phyloP scores from a whole-genome alignment of 2,797 vertebrate species.

The Emys orbicularis region DNA sequence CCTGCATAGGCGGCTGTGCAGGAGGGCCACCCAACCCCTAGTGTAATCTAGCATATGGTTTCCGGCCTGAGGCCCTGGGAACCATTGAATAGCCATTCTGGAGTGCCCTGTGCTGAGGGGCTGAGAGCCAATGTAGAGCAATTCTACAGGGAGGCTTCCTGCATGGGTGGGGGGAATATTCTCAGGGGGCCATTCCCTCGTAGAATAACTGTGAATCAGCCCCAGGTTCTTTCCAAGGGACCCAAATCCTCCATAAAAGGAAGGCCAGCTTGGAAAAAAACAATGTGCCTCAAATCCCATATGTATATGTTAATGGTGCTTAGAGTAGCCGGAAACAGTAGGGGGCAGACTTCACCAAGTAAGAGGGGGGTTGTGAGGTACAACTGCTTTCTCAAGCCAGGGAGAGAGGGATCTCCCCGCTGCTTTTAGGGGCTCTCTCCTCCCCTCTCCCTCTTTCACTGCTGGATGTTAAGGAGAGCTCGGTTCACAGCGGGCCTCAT shows the following conservation, averaged over 20 bases:
- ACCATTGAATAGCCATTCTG: neutral
- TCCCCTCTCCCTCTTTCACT: neutral
- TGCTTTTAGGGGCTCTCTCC: neutral
- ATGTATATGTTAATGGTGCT: neutral
- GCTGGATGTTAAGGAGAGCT: neutral
- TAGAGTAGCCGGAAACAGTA: neutral
- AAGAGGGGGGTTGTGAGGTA: neutral
- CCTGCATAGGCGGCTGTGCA: neutral
- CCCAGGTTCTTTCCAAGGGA: neutral
- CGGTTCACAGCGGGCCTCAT: neutral
- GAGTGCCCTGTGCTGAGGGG: neutral
- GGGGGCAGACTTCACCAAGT: neutral
- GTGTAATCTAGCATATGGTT: neutral
- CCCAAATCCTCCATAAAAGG: neutral
- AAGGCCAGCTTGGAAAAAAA: neutral
- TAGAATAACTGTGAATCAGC: neutral
- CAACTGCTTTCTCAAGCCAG: neutral
- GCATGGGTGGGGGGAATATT: neutral
- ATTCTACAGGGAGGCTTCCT: neutral
- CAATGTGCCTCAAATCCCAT: neutral
- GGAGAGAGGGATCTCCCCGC: neutral
- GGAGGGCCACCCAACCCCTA: neutral
- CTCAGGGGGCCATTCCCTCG: neutral
- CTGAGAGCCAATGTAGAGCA: neutral
- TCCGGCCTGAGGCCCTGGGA: fast-evolving